phyloP scores from a whole-genome alignment of 2,888 invertebrate genomes.

The Neoscelio sp. region DNA sequence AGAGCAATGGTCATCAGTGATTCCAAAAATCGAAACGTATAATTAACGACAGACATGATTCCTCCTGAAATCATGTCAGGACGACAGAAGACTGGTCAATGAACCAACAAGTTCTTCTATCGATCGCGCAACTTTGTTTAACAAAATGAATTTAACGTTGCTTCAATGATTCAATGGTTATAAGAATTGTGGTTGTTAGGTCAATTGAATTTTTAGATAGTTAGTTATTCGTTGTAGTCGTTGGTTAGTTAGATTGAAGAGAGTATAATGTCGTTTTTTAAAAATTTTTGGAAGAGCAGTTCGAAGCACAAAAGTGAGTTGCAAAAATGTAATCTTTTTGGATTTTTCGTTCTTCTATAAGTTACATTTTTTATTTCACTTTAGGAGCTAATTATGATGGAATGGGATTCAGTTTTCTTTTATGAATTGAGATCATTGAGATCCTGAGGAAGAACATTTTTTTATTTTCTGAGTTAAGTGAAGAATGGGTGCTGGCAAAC shows the following conservation, averaged over 20 bases:
- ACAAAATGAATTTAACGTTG: slow-evolving; percentile 25
- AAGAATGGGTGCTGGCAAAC: slow-evolving; percentile 88
- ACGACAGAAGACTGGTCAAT: slow-evolving; percentile 42
- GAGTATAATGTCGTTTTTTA: slow-evolving; percentile 85
- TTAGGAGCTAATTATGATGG: no score
- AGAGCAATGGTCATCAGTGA: no score
- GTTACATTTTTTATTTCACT: no score
- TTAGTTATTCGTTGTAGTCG: background rate
- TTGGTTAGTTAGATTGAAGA: background rate
- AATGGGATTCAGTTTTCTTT: no score
- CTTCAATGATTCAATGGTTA: no score
- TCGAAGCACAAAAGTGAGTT: slow-evolving; percentile 89
- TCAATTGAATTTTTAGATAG: no score
- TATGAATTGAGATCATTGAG: no score
- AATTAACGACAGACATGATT: no score
- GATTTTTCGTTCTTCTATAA: slow-evolving; percentile 25
- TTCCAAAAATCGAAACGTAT: background rate
- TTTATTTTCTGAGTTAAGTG: slow-evolving; percentile 86
- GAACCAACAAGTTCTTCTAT: slow-evolving; percentile 57
- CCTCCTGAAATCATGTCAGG: slow-evolving; percentile 27
- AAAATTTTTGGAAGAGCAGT: slow-evolving; percentile 87
- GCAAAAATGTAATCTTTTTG: background rate
- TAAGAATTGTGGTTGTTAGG: no score
- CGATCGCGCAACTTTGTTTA: slow-evolving; percentile 50
- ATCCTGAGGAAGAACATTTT: no score